Percentiles rank a stretch among this genome's conserved stretches.
Evolutionary conservation across 2,888 invertebrate genomes (phyloP).

Genomic region (Odontothrips loti): DNA sequence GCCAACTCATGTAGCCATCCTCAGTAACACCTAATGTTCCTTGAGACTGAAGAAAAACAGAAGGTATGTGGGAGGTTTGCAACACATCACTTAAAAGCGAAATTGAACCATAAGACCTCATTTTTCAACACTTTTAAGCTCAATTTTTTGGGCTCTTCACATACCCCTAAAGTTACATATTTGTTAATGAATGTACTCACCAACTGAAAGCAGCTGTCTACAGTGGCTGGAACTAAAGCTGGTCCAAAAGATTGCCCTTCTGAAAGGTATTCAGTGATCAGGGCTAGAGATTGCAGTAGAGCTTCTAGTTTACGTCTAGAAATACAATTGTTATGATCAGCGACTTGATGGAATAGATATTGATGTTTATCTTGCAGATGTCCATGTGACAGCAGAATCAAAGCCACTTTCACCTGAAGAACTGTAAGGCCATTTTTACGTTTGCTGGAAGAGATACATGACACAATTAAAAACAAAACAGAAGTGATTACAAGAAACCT

Average conservation of each 20-base stretch:
- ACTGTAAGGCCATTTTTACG: constrained; percentile 61
- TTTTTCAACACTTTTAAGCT: constrained; percentile 29
- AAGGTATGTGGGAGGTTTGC: not conserved
- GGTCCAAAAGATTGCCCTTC: constrained; percentile 59
- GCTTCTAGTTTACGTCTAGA: constrained; percentile 59
- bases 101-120: constrained; percentile 29
- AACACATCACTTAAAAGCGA: constrained; percentile 30
- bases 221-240: constrained; percentile 59
- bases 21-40: constrained; percentile 65
- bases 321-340: constrained; percentile 72
- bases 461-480: constrained; percentile 20
- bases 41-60: constrained; percentile 53
- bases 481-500: constrained; percentile 28
- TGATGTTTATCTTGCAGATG: constrained; percentile 59
- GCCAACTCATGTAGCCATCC: constrained; percentile 65
- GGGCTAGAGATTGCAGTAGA: constrained; percentile 59
- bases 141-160: constrained; percentile 28
- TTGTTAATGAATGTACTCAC: constrained; percentile 47
- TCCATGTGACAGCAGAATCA: constrained; percentile 63
- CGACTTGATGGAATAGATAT: constrained; percentile 65
- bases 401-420: constrained; percentile 61
- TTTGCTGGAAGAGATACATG: constrained; percentile 49
- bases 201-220: constrained; percentile 69
- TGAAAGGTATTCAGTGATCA: constrained; percentile 59
- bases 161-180: constrained; percentile 1